phyloP scores from a whole-genome alignment of 2,888 invertebrate genomes.

The Pardosa pseudoannulata region DNA sequence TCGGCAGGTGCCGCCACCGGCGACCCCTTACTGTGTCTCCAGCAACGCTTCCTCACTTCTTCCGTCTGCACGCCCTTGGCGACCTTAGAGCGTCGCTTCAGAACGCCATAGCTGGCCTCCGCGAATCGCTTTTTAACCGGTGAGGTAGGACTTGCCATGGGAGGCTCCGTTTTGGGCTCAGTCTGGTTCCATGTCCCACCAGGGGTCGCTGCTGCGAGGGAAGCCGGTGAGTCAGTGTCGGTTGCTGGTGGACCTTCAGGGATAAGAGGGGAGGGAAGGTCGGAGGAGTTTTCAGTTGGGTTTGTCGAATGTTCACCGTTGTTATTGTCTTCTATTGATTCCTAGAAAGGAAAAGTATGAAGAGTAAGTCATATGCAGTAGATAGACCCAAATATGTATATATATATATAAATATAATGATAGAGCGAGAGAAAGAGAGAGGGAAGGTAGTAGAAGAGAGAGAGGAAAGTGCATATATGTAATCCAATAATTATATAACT shows the following conservation, averaged over 20 bases:
- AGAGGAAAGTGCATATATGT: no score
- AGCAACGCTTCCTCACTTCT: conserved; percentile 45
- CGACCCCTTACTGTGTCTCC: conserved; percentile 32
- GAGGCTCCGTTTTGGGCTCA: conserved; percentile 19
- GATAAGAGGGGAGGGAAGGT: background rate
- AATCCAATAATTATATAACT: no score
- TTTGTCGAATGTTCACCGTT: background rate
- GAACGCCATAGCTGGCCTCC: conserved; percentile 23
- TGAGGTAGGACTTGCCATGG: conserved; percentile 13
- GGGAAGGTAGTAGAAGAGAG: no score
- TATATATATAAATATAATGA: no score
- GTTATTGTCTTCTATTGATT: conserved; percentile 20
- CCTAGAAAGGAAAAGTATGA: conserved; percentile 30
- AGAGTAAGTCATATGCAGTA: no score
- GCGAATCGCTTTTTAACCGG: conserved; percentile 1
- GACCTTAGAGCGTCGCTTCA: conserved; percentile 35
- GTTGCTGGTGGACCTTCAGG: background rate
- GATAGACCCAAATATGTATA: no score
- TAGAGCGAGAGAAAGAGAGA: no score
- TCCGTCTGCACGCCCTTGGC: conserved; percentile 57
- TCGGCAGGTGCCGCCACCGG: background rate
- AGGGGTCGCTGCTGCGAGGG: background rate
- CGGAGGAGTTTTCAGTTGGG: background rate
- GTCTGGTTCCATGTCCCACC: conserved; percentile 47
- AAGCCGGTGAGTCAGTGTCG: background rate